Evolutionary conservation across 2,888 invertebrate genomes (phyloP).

Genomic region (Cataglyphis cursor): DNA sequence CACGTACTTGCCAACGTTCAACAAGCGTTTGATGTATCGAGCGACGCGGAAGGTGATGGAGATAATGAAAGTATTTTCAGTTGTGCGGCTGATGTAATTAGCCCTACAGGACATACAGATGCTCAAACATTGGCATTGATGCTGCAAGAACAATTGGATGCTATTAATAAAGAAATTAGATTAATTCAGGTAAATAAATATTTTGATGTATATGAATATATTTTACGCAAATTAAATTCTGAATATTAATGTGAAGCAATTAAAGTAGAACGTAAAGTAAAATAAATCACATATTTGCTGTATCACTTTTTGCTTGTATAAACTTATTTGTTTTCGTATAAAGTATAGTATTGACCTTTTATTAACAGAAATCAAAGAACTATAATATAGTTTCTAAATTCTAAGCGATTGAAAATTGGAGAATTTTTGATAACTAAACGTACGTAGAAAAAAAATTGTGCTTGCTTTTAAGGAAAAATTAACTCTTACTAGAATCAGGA

Average conservation of each 20-base stretch:
- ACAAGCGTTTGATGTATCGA: slow-evolving; percentile 96
- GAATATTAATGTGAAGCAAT: not conserved
- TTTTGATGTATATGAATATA: not conserved
- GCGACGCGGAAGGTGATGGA: slow-evolving; percentile 93
- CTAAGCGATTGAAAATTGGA: not conserved
- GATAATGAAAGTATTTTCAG: slow-evolving; percentile 93
- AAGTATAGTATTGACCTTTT: not conserved
- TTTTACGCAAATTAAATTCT: not conserved
- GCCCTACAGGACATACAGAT: slow-evolving; percentile 92
- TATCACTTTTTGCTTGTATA: not conserved
- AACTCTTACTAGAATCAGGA: not conserved
- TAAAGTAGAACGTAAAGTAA: not conserved
- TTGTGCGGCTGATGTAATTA: slow-evolving; percentile 90
- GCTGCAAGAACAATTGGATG: slow-evolving; percentile 99
- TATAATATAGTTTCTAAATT: not conserved
- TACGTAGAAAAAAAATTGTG: not conserved
- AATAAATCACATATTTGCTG: not conserved
- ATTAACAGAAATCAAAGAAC: not conserved
- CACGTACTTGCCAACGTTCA: slow-evolving; percentile 97
- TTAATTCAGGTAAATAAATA: slow-evolving; percentile 87
- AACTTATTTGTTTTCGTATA: not conserved
- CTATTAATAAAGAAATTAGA: slow-evolving; percentile 99
- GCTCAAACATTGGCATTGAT: slow-evolving; percentile 99
- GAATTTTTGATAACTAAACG: not conserved
- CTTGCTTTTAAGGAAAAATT: not conserved